Percentiles rank a stretch among this genome's conserved stretches.
Evolutionary conservation across 2,888 invertebrate species (phyloP).

Genomic region (Coelopa pilipes): DNA sequence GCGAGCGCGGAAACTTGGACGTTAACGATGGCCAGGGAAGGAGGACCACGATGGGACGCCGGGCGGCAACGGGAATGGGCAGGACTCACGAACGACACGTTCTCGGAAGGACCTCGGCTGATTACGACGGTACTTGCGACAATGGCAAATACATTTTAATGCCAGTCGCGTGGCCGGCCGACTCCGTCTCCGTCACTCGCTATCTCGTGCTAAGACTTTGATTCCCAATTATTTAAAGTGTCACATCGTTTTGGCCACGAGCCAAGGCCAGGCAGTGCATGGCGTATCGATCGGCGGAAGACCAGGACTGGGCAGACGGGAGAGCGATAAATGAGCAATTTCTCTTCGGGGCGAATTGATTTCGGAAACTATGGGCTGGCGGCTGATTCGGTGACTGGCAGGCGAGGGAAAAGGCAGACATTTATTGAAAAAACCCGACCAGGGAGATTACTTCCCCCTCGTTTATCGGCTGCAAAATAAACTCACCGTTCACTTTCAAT

Average conservation of each 20-base stretch:
- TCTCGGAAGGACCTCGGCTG: no score
- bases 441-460: no score
- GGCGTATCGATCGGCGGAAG: not conserved
- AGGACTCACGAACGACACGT: no score
- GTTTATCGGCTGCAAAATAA: no score
- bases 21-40: not conserved
- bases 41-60: not conserved
- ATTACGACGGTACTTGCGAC: not conserved
- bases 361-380: no score
- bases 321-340: not conserved
- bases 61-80: not conserved
- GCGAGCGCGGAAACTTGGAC: not conserved
- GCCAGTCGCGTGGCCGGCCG: constrained; percentile 9
- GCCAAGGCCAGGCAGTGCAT: not conserved
- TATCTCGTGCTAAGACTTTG: constrained; percentile 7
- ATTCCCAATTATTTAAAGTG: constrained; percentile 14
- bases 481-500: no score
- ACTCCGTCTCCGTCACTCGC: not conserved
- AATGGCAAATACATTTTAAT: constrained; percentile 14
- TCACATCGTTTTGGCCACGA: constrained; percentile 1
- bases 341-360: not conserved
- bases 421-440: no score
- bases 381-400: not conserved
- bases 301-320: not conserved
- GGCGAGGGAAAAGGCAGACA: no score